These are phyloP conservation scores for Myotis vivesi DNA, from an alignment of 2,797 vertebrate species.

Conservation along the genomic window DNA sequence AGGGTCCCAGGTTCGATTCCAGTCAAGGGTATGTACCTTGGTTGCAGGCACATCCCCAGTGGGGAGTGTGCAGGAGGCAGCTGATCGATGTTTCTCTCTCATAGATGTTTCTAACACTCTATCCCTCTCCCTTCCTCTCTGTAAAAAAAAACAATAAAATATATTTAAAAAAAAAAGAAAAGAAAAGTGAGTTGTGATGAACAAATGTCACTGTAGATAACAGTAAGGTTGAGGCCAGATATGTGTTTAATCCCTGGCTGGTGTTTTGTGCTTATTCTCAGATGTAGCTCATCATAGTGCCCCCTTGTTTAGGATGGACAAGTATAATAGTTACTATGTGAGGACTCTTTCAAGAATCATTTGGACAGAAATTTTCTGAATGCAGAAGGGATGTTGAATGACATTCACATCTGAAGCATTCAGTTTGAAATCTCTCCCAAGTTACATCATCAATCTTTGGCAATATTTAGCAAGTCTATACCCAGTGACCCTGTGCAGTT, in stretches of 20 bases:
- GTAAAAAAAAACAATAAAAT: too few species aligned
- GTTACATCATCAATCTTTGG: background rate
- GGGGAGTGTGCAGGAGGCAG: too few species aligned
- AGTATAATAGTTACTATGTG: background rate
- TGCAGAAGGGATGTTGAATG: background rate
- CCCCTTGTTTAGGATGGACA: background rate
- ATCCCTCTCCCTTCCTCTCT: too few species aligned
- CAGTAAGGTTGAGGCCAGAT: background rate
- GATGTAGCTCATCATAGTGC: background rate
- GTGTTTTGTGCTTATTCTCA: background rate
- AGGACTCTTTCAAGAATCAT: slow-evolving; percentile 41
- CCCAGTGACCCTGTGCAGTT: background rate
- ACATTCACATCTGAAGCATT: slow-evolving; percentile 17
- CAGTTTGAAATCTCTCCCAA: slow-evolving; percentile 9
- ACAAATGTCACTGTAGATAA: background rate
- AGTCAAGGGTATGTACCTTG: too few species aligned
- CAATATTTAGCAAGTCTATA: background rate
- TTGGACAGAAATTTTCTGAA: slow-evolving; percentile 51
- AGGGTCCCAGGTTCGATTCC: too few species aligned
- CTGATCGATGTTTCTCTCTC: too few species aligned
- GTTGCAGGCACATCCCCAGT: too few species aligned
- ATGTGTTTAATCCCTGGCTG: background rate
- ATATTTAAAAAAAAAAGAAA: too few species aligned
- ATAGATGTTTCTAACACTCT: too few species aligned
- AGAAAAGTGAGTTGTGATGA: background rate